Base-by-base conservation (phyloP, 1,140 invertebrate species). In the Drosophila parvula region DNA sequence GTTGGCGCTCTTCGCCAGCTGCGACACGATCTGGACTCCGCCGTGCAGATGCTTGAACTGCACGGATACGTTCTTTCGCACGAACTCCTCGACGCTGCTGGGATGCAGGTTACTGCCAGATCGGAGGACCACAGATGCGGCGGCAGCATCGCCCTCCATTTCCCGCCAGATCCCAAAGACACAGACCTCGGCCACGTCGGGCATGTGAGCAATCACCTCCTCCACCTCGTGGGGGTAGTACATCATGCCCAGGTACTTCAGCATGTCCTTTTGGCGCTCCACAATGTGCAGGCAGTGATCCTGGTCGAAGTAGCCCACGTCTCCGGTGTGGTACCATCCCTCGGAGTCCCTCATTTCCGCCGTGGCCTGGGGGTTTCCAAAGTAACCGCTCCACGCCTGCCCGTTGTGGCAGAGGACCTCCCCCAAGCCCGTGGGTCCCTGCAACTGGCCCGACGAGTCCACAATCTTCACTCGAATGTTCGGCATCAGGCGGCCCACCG, bases 241-340 rank as follows among this genome's bases (percentile, higher is more conserved):
- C 61, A 92, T 92, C 73, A 89, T 88, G 18, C 91, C 92, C 16
- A 82, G 56, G 18, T 81, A 93, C 60, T 92, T 92, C 3, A 94
- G 93, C 44, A 94, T 90, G 79, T 96, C 95, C 79, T 95, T 96
- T 11, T 94, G 91, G 41, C 96, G 90, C 74, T 95, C 95, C 5
- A 94, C 93, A 63, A 95, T 93, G 68, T 92, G 93, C 40, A 94
- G 74, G 51, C 91, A 91, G 28, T 93, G 93, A n/a, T 94, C 90
- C 28, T 93, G 90, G 67, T 95, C 94, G 38, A 94, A 92, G 60
- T 93, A 94, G 16, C 94, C 95, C 53, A 96, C 84, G 79, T 96
- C 96, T 36, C 95, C 95, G 6, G 95, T 95, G 59, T 94, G 93
- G 11, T 95, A 91, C 95, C 95, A 96, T 5, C 95, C 95, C 14